phyloP scores from a whole-genome alignment of 2,797 vertebrate species.

The Enteromius paludinosus region DNA sequence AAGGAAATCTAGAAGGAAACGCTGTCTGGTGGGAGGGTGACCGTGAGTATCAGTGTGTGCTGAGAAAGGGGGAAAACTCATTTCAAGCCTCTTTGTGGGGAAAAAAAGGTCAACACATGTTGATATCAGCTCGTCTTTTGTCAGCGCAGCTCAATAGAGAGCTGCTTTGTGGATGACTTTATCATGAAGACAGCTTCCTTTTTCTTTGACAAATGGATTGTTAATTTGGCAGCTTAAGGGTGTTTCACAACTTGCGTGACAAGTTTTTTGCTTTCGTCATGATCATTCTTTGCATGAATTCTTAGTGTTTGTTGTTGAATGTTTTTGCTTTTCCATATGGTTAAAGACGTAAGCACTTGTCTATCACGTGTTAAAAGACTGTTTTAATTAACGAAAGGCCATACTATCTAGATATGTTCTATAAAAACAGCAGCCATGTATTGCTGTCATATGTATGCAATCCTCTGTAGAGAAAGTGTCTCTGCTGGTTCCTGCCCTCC shows the following conservation, averaged over 20 bases:
- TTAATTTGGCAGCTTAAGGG: slow-evolving; percentile 3
- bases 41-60: slow-evolving; percentile 12
- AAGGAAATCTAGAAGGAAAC: slow-evolving; percentile 15
- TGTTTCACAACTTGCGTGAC: slow-evolving; percentile 32
- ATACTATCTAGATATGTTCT: neutral
- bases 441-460: neutral
- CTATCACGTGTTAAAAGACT: neutral
- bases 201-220: slow-evolving; percentile 17
- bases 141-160: neutral
- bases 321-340: neutral
- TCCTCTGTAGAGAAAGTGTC: neutral
- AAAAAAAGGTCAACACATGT: slow-evolving; percentile 27
- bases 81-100: slow-evolving; percentile 15
- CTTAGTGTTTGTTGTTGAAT: neutral
- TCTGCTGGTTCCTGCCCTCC: slow-evolving; percentile 5
- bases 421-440: neutral
- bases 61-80: slow-evolving; percentile 9
- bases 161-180: neutral
- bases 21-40: neutral
- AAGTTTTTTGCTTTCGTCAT: slow-evolving; percentile 7
- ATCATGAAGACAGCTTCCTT: slow-evolving; percentile 35
- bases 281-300: neutral
- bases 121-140: slow-evolving; percentile 27
- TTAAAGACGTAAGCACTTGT: neutral
- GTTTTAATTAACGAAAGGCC: neutral